Evolutionary conservation across 2,888 invertebrate species (phyloP), one percentile per base, ranked within the genome.

Genomic region (Chamaedrilus cognettii): DNA sequence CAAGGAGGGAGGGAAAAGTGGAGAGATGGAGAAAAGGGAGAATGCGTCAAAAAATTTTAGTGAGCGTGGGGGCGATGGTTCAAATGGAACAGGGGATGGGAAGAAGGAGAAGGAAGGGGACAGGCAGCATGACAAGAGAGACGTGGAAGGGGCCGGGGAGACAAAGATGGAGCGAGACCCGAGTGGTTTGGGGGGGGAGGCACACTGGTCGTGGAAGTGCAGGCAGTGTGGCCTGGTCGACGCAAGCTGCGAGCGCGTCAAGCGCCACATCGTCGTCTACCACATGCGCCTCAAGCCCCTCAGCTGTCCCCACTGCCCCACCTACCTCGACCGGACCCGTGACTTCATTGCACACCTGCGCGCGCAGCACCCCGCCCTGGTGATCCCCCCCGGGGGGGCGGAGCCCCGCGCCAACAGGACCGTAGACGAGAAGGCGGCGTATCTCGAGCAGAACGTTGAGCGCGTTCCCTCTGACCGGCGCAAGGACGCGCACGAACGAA

Each of bases 201-300:
- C 50, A 42, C n/a, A n/a, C 51, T 52, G 28, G 19, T 19, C 26
- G 59, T 69, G 69, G 69, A 57, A 61, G 30, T 69, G 69, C 23
- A 66, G 59, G 51, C 58, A 56, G 58, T 69, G 69, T 56, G 35
- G 58, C 28, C 60, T 62, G n/a, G 49, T 61, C n/a, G 56, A 60
- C 28, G 59, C 52, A 28, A 66, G 42, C 30, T 64, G 58, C n/a
- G 52, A 50, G 11, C 52, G 66, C 5, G 66, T 69, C 19, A 69
- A 69, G 60, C 55, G 55, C 23, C 70, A 70, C 59, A 57, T 70
- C 2, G 56, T 70, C 26, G 49, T 60, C 30, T 59, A 49, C 15
- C 70, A 70, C 56, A 31, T 70, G 57, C 67, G 67, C 30, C 58
- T 70, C 7, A 59, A 57, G n/a, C 67, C 70, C 19, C 61, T 60